Evolutionary conservation across 2,797 vertebrate species (phyloP).

Genomic region (Acomys russatus): DNA sequence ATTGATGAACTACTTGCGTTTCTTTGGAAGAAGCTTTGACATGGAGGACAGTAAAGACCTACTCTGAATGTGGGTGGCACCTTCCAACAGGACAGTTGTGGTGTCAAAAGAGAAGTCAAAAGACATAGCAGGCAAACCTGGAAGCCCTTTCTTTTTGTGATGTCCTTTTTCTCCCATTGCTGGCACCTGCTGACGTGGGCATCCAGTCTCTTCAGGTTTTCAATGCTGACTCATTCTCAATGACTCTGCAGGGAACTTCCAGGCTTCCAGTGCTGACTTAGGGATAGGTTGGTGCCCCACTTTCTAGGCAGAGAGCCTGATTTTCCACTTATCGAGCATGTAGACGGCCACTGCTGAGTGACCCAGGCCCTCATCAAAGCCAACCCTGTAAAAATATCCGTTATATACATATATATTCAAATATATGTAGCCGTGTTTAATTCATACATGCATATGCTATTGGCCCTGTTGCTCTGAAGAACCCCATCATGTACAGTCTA

Average conservation of each 20-base stretch:
- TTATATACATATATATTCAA: not conserved
- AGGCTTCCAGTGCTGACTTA: not conserved
- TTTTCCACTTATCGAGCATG: not conserved
- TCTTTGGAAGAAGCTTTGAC: not conserved
- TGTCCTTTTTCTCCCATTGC: not conserved
- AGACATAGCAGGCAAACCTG: not conserved
- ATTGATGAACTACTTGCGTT: not conserved
- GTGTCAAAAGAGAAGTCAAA: not conserved
- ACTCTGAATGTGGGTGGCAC: not conserved
- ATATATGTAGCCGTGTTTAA: not conserved
- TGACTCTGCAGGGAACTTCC: not conserved
- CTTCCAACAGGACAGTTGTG: not conserved
- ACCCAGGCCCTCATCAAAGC: no score
- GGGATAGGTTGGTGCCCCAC: not conserved
- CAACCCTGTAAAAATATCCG: not conserved
- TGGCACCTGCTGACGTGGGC: not conserved
- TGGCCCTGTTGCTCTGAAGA: not conserved
- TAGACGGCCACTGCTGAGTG: no score
- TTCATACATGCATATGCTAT: no score
- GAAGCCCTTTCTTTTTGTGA: not conserved
- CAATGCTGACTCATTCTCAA: not conserved
- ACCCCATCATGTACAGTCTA: not conserved
- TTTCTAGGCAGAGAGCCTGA: not conserved
- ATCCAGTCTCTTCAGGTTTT: not conserved
- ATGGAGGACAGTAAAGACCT: not conserved